Base-by-base conservation (phyloP, 2,797 vertebrate species). In the Ciconia nigra region DNA sequence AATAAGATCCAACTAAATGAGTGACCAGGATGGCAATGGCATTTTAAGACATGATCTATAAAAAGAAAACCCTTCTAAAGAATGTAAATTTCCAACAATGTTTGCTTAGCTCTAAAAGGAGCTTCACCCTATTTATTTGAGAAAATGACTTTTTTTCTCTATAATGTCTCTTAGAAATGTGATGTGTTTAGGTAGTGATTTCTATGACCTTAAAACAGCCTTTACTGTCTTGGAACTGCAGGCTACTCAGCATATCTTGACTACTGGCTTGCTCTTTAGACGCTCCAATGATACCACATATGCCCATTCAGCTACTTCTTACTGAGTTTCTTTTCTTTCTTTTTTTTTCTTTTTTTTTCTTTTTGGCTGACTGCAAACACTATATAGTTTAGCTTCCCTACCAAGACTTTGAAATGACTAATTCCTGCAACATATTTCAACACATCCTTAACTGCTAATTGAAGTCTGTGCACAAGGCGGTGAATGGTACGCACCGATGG, bases 371-470 rank as follows among this genome's bases (percentile, higher is more conserved):
- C 88, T 97, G 77, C 96, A 94, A 97, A 73, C 63, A 87, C 39
- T 71, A 42, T 69, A 63, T 94, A 95, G 81, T 97, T 98, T 95
- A 96, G 79, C 96, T 97, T 96, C 80, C 66, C 94, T 52, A 87
- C 78, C 89, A 98, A 96, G 83, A 42, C 96, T 96, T 96, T 18
- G 73, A 94, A 98, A 95, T 94, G 88, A 97, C 88, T 96, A 97
- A 97, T 97, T 97, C 86, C 86, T 96, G 93, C 94, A 97, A 97
- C 96, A 87, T 96, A 86, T 97, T 97, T 97, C 96, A 97, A 96
- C 81, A 91, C 95, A 96, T 97, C 95, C 93, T 98, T 98, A 98
- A 97, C 94, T 98, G 95, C 95, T 98, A 98, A 97, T 97, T 98
- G 97, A 98, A 97, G 94, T 97, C 87, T 95, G 89, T 77, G 90